Evolutionary conservation across 2,797 vertebrate species (phyloP), one percentile per base, ranked within the genome.

Genomic region (Protonibea diacanthus): DNA sequence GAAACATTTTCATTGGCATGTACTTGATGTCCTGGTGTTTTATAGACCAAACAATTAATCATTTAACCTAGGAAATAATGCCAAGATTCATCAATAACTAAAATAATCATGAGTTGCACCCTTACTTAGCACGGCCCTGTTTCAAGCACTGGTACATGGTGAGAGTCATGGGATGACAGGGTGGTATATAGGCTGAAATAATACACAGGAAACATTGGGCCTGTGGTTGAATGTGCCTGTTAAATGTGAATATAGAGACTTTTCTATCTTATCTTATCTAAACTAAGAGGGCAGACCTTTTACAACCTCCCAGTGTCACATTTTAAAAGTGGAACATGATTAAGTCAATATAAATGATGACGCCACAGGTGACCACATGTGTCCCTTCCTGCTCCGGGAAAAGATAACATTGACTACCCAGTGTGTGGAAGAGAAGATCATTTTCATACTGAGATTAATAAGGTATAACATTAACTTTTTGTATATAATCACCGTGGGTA

Each of bases 371-470:
- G 17, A 51, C 13, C 65, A 27, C 25, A 4, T 25, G n/a, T n/a
- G 29, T 6, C 21, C 40, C 18, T 21, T 44, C 52, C 33, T 60
- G 47, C 20, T 42, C 12, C 4, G 0, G 14, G 5, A 1, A 27
- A 45, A 33, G 48, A 80, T 56, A 71, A 73, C 38, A 67, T 1
- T 47, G 38, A 61, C 6, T 38, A 25, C 27, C 14, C 33, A 48
- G 51, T 52, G 40, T 20, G 33, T 29, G 49, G 21, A 11, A 15
- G 27, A 79, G 17, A 52, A 38, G 25, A 38, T 66, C 0, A 73
- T 80, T 85, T 83, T 38, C 62, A 82, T 61, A 61, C 3, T 20
- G 21, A 55, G 23, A 81, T 73, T 45, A 81, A 51, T 57, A n/a
- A 56, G 23, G 15, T 71, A 13, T 10, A 53, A 71, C 25, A 78